phyloP scores from a whole-genome alignment of 2,888 invertebrate species.

The Serrognathus titanus region DNA sequence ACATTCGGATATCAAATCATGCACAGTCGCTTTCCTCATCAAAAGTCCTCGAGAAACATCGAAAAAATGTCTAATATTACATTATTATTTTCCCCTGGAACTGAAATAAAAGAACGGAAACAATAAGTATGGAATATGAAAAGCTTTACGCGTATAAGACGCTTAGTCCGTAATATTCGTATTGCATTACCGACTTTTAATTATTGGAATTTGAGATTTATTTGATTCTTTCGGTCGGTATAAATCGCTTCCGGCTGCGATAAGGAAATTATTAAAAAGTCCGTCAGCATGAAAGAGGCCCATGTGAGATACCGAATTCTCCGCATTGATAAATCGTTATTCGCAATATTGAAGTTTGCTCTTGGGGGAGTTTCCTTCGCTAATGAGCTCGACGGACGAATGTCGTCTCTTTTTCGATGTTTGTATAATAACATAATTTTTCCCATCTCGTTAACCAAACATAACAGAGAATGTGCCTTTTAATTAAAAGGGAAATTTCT shows the following conservation, averaged over 20 bases:
- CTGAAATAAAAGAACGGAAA: slow-evolving; percentile 6
- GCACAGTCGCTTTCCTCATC: slow-evolving; percentile 15
- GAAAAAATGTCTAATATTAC: slow-evolving; percentile 17
- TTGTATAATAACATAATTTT: too few relatives aligned
- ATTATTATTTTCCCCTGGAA: slow-evolving; percentile 14
- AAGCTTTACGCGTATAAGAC: slow-evolving; percentile 2
- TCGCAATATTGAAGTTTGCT: slow-evolving; percentile 28
- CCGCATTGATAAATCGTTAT: slow-evolving; percentile 27
- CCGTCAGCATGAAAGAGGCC: background rate
- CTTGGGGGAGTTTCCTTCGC: slow-evolving; percentile 19
- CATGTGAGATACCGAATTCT: slow-evolving; percentile 16
- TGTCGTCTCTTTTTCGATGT: background rate
- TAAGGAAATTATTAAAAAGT: background rate
- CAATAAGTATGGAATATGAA: background rate
- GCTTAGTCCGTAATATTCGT: slow-evolving; percentile 6
- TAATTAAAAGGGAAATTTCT: too few relatives aligned
- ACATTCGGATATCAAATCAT: slow-evolving; percentile 29
- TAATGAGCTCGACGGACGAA: slow-evolving; percentile 17
- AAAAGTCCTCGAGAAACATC: slow-evolving; percentile 11
- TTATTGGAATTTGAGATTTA: slow-evolving; percentile 9
- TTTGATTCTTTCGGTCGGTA: background rate
- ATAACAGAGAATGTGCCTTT: too few relatives aligned
- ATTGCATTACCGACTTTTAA: slow-evolving; percentile 12
- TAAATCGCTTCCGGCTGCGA: background rate
- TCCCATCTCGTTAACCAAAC: too few relatives aligned